Conservation (phyloP, 1,140 invertebrate genomes). For the Drosophila kanapiae region DNA sequence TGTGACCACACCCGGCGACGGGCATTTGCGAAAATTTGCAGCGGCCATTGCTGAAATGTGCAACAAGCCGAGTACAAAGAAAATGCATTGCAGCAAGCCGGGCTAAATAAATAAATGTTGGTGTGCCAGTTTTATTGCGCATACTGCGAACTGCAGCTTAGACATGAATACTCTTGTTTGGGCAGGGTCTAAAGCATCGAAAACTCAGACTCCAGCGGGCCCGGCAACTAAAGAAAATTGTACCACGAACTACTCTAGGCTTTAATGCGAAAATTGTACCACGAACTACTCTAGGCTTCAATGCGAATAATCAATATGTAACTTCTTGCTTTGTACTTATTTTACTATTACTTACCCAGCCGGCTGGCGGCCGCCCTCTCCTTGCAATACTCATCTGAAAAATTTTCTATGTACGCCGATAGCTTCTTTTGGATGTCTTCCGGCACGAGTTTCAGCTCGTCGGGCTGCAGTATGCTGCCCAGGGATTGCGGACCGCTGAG, state of each 20-base stretch:
- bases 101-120: neutral
- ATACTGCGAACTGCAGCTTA: neutral
- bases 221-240: neutral
- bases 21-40: neutral
- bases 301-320: neutral
- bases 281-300: neutral
- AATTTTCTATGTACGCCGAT: slow-evolving; percentile 85
- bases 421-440: slow-evolving; percentile 86
- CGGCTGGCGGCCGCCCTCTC: slow-evolving; percentile 44
- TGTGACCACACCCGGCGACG: slow-evolving; percentile 8
- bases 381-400: slow-evolving; percentile 63
- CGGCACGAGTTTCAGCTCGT: slow-evolving; percentile 73
- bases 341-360: slow-evolving; percentile 44
- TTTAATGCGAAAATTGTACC: no score
- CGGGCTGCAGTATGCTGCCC: slow-evolving; percentile 59
- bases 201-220: neutral
- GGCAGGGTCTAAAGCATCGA: neutral
- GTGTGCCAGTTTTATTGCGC: neutral
- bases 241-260: accelerated
- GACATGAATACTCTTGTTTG: neutral
- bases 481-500: slow-evolving; percentile 71
- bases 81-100: neutral
- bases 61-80: slow-evolving; percentile 1
- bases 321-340: neutral
- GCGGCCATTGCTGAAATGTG: slow-evolving; percentile 33